Evolutionary conservation across 2,113 vertebrate genomes (phyloP).

Genomic region (Peromyscus californicus): DNA sequence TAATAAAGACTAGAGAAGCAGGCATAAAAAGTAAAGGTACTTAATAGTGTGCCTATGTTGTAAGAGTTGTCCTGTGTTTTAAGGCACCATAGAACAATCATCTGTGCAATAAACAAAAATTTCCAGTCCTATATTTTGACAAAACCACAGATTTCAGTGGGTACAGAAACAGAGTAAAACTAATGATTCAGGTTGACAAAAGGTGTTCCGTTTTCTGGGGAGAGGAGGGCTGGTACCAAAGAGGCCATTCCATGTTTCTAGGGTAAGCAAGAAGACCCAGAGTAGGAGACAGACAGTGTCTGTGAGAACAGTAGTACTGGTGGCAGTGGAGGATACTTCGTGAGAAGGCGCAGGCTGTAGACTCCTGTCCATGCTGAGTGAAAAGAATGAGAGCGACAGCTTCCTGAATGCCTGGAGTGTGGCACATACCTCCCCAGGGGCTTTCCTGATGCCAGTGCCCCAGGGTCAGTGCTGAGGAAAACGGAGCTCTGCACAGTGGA

Average conservation of each 20-base stretch:
- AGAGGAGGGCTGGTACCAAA: background rate
- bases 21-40: no score
- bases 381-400: rapidly evolving
- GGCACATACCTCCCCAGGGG: background rate
- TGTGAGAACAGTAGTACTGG: no score
- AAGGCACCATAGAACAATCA: background rate
- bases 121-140: background rate
- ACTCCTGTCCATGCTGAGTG: background rate
- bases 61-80: background rate
- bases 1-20: background rate
- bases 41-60: background rate
- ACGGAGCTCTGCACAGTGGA: background rate
- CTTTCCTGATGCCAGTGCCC: background rate
- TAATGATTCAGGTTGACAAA: background rate
- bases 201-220: background rate
- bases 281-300: no score
- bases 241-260: background rate
- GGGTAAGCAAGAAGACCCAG: background rate
- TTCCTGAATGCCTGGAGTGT: background rate
- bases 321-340: background rate
- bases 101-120: background rate
- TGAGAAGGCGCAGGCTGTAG: background rate
- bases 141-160: background rate
- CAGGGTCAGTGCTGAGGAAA: background rate
- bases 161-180: background rate